Evolutionary conservation across 2,888 invertebrate species (phyloP).

Genomic region (Siphlonurus alternatus): DNA sequence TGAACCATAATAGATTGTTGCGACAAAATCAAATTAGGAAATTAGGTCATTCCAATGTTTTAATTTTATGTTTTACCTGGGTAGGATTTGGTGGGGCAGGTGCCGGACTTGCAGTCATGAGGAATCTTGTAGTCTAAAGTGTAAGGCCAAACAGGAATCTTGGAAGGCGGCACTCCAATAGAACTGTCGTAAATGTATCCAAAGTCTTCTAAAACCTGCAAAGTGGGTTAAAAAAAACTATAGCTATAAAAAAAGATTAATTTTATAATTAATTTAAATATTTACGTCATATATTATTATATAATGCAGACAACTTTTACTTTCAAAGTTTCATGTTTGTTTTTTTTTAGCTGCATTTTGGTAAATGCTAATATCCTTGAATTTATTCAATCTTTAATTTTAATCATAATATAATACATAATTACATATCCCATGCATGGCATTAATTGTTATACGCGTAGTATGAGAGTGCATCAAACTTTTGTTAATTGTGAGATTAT

Average conservation of each 20-base stretch:
- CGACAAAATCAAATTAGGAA: too few relatives aligned
- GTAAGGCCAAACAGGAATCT: slow-evolving; percentile 83
- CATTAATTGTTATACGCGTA: too few relatives aligned
- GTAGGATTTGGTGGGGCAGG: slow-evolving; percentile 79
- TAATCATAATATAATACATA: too few relatives aligned
- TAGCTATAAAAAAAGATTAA: neutral
- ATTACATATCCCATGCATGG: too few relatives aligned
- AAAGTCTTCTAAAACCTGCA: slow-evolving; percentile 84
- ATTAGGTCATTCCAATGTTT: too few relatives aligned
- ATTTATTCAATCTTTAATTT: too few relatives aligned
- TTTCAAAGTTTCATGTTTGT: neutral
- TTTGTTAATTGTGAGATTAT: too few relatives aligned
- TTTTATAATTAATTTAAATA: neutral
- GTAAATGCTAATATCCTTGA: too few relatives aligned
- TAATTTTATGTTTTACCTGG: slow-evolving; percentile 42
- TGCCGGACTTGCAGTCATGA: slow-evolving; percentile 81
- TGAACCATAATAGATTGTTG: too few relatives aligned
- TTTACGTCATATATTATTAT: neutral
- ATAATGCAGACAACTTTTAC: neutral
- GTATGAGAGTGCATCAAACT: too few relatives aligned
- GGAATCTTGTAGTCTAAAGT: slow-evolving; percentile 86
- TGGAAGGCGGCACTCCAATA: slow-evolving; percentile 63
- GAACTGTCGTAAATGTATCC: slow-evolving; percentile 88
- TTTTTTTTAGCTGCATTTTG: too few relatives aligned
- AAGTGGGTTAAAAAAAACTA: slow-evolving; percentile 14